Base-by-base conservation (phyloP, 2,888 invertebrate genomes). In the Rhorus exstirpatorius region DNA sequence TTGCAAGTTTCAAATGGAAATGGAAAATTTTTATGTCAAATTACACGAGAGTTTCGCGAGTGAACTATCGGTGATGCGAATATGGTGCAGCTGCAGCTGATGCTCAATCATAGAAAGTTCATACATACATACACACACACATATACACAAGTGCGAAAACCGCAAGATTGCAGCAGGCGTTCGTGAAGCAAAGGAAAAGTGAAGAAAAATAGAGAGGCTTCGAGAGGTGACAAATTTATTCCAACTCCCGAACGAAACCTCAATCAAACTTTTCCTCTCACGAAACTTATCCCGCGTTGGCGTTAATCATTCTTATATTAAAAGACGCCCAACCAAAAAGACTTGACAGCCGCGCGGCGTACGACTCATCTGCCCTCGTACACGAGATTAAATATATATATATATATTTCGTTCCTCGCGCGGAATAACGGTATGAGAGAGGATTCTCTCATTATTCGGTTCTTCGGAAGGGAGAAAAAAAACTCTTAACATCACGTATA, bases 281-380 rank as follows among this genome's bases (percentile, higher is more conserved):
- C 58, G 26, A 77, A 86, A 88, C 83, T 88, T 88, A 84, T 86
- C 85, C 82, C 84, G 38, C 63, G n/a, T n/a, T 70, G 35, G 85
- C 86, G 88, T 88, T 88, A 88, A 89, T 89, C 88, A 89, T 88
- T 86, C 83, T 83, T 77, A 83, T 87, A 89, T 87, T 88, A 88
- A 84, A 87, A 86, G 75, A 85, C 84, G 81, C 85, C 86, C 74
- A 86, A 84, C 24, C 17, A n/a, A n/a, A n/a, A n/a, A n/a, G n/a
- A n/a, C n/a, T n/a, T n/a, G n/a, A n/a, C n/a, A n/a, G n/a, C n/a
- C n/a, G n/a, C n/a, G n/a, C n/a, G n/a, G n/a, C n/a, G n/a, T n/a
- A n/a, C n/a, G n/a, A n/a, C n/a, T n/a, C n/a, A n/a, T n/a, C n/a
- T n/a, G n/a, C n/a, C n/a, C n/a, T n/a, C n/a, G n/a, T n/a, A n/a